phyloP scores from a whole-genome alignment of 2,888 invertebrate species.

The Trissolcus brochymenae region DNA sequence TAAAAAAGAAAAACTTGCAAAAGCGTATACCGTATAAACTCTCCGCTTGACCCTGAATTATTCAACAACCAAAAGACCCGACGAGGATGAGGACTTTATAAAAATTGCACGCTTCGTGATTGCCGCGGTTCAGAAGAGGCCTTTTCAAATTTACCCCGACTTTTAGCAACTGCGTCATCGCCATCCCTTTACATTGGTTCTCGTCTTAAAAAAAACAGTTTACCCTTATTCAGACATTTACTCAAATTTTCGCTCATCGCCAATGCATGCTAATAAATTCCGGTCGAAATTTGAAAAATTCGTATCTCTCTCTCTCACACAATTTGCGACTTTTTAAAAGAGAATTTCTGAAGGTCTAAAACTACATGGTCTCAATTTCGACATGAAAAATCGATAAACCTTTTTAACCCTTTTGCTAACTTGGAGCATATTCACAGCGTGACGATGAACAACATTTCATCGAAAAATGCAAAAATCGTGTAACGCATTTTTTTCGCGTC shows the following conservation, averaged over 20 bases:
- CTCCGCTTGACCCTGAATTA: slow-evolving; percentile 72
- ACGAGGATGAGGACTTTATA: slow-evolving; percentile 70
- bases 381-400: slow-evolving; percentile 65
- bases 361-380: background rate
- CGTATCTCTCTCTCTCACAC: background rate
- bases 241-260: slow-evolving; percentile 9
- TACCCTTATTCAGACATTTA: slow-evolving; percentile 45
- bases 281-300: too few relatives aligned
- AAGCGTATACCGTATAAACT: slow-evolving; percentile 58
- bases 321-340: slow-evolving; percentile 15
- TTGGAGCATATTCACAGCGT: slow-evolving; percentile 55
- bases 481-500: slow-evolving; percentile 39
- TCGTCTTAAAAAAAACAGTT: slow-evolving; percentile 53
- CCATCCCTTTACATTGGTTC: slow-evolving; percentile 42
- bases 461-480: slow-evolving; percentile 72
- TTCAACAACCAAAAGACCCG: slow-evolving; percentile 70
- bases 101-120: slow-evolving; percentile 73
- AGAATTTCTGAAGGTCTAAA: slow-evolving; percentile 4
- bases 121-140: slow-evolving; percentile 66
- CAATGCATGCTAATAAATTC: too few relatives aligned
- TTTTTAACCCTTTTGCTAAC: slow-evolving; percentile 52
- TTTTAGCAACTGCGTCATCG: slow-evolving; percentile 45
- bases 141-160: slow-evolving; percentile 65
- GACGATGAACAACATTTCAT: slow-evolving; percentile 61
- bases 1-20: slow-evolving; percentile 45